phyloP scores from a whole-genome alignment of 2,113 vertebrate genomes.

The Aegithalos caudatus region DNA sequence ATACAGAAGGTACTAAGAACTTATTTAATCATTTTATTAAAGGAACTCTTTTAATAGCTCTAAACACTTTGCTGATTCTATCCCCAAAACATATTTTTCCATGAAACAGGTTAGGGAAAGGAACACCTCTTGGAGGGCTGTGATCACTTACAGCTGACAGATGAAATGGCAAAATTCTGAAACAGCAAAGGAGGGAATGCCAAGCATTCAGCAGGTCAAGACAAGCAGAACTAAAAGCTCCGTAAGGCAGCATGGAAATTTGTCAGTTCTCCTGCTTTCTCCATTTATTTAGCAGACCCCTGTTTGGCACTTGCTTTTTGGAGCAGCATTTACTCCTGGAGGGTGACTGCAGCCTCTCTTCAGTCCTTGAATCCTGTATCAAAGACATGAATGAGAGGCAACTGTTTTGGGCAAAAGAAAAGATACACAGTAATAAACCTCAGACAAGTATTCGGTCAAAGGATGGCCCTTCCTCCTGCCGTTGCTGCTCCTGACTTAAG shows the following conservation, averaged over 20 bases:
- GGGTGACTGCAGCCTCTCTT: neutral
- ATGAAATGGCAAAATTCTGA: neutral
- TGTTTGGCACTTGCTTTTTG: neutral
- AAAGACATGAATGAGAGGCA: neutral
- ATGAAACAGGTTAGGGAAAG: neutral
- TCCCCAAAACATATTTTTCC: neutral
- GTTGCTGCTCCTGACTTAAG: neutral
- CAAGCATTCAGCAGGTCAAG: neutral
- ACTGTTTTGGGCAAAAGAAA: neutral
- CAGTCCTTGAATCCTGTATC: neutral
- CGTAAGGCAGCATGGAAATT: neutral
- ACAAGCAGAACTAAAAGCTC: neutral
- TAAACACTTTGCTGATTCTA: neutral
- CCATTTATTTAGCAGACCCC: neutral
- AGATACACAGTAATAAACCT: neutral
- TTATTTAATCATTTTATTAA: neutral
- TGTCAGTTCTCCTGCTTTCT: neutral
- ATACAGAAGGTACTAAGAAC: neutral
- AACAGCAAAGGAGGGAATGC: neutral
- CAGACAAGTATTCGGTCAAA: neutral
- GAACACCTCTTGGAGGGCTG: neutral
- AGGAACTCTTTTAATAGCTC: neutral
- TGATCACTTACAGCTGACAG: neutral
- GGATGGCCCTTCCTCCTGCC: neutral
- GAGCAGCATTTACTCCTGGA: neutral